Conservation (phyloP, 2,888 invertebrate genomes). For the Orthosia gracilis region DNA sequence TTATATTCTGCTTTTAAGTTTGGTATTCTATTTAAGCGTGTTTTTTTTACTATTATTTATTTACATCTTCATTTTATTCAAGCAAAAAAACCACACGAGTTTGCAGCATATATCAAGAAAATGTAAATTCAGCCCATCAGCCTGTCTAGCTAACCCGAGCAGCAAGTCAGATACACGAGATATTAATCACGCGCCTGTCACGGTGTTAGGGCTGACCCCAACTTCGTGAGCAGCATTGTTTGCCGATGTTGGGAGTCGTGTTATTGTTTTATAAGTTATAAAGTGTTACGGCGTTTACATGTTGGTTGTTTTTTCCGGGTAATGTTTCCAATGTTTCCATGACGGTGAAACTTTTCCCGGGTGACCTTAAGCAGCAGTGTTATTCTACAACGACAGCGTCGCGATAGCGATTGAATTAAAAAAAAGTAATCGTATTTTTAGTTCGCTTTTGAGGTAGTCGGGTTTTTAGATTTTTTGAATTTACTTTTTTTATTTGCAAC, state of each 20-base stretch:
- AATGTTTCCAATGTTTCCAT: not conserved
- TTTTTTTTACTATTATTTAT: too few species aligned
- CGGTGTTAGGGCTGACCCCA: conserved; percentile 14
- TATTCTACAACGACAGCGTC: too few species aligned
- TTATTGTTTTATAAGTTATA: conserved; percentile 6
- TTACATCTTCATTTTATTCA: too few species aligned
- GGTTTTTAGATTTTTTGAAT: too few species aligned
- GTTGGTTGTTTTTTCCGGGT: not conserved
- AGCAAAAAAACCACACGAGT: conserved; percentile 15
- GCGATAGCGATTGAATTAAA: too few species aligned
- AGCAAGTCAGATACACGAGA: conserved; percentile 30
- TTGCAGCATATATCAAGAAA: not conserved
- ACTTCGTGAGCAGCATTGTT: conserved; percentile 14
- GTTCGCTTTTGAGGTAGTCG: too few species aligned
- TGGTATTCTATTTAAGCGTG: too few species aligned
- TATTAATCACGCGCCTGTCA: conserved; percentile 52
- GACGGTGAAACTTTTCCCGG: not conserved
- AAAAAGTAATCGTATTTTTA: too few species aligned
- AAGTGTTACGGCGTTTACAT: not conserved
- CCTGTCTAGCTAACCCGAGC: not conserved
- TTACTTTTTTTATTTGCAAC: too few species aligned
- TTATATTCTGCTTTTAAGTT: too few species aligned
- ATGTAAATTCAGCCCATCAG: conserved; percentile 14
- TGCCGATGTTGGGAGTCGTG: not conserved
- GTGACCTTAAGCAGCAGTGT: too few species aligned